Conservation (phyloP, 2,888 invertebrate species). For the Priocnemis perturbator region DNA sequence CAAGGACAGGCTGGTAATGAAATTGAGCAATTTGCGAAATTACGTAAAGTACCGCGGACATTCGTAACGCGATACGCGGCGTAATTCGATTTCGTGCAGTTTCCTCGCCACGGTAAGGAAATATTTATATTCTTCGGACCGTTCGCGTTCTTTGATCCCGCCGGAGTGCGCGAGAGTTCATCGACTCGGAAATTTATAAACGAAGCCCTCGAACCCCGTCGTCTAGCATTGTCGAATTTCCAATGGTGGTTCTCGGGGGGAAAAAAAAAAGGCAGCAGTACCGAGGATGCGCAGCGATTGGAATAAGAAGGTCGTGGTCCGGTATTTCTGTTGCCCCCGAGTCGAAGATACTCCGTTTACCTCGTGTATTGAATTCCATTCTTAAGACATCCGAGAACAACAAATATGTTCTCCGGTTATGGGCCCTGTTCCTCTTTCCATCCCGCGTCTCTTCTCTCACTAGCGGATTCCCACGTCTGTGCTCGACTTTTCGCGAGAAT, state of each 20-base stretch:
- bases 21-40: too few species aligned
- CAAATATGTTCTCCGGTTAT: slow-evolving; percentile 31
- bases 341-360: slow-evolving; percentile 15
- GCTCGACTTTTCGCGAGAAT: slow-evolving; percentile 29
- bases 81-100: too few species aligned
- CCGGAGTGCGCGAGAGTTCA: not conserved
- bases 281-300: slow-evolving; percentile 27
- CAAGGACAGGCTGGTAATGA: too few species aligned
- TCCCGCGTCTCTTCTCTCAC: not conserved
- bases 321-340: slow-evolving; percentile 26
- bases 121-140: too few species aligned
- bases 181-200: slow-evolving; percentile 6
- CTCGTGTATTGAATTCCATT: slow-evolving; percentile 5
- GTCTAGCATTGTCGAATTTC: not conserved
- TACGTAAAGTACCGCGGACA: too few species aligned
- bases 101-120: too few species aligned
- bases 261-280: not conserved
- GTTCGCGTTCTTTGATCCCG: not conserved
- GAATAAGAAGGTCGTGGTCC: slow-evolving; percentile 37
- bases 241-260: too few species aligned
- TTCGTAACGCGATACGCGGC: too few species aligned
- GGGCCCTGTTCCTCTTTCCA: not conserved
- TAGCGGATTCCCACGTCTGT: not conserved
- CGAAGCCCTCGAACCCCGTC: not conserved
- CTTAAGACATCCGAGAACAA: slow-evolving; percentile 23